A percentile compares a stretch with the other conserved stretches of the same genome.
Evolutionary conservation across 1,140 invertebrate genomes (phyloP).

Genomic region (Drosophila sp.): DNA sequence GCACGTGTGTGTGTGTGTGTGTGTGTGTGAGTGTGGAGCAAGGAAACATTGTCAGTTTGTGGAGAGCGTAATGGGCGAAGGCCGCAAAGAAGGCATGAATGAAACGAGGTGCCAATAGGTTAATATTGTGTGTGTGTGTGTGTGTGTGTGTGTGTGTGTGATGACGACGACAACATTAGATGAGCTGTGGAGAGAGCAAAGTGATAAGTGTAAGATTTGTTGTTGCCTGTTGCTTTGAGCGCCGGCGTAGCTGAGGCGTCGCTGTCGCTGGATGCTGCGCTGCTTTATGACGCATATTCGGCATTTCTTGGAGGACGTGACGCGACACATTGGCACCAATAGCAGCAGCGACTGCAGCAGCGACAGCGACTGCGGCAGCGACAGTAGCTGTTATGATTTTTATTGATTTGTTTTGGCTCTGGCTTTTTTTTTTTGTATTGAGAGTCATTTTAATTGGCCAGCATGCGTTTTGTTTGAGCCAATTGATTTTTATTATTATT

Average conservation of each 20-base stretch:
- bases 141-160: conserved; percentile 20
- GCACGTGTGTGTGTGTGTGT: background rate
- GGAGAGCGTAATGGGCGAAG: conserved; percentile 52
- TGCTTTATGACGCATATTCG: conserved; percentile 65
- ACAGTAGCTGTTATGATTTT: conserved; percentile 30
- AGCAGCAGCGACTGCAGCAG: conserved; percentile 8
- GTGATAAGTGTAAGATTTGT: conserved; percentile 58
- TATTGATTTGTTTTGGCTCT: conserved; percentile 77
- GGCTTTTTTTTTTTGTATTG: conserved; percentile 1
- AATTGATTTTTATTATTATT: conserved; percentile 81
- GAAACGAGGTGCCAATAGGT: conserved; percentile 51
- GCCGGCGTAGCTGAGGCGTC: conserved; percentile 52
- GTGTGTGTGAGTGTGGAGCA: conserved; percentile 27
- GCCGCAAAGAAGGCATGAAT: conserved; percentile 80
- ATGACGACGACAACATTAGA: conserved; percentile 46
- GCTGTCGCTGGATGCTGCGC: conserved; percentile 49
- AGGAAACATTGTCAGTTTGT: conserved; percentile 24
- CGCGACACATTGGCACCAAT: conserved; percentile 72
- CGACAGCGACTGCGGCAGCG: background rate
- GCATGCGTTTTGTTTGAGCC: conserved; percentile 52
- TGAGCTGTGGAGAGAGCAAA: conserved; percentile 51
- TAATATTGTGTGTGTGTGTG: background rate
- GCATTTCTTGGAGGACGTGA: conserved; percentile 53
- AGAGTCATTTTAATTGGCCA: conserved; percentile 57
- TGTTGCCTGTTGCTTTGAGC: conserved; percentile 29